These are phyloP conservation scores for Osmerus eperlanus DNA, from an alignment of 2,113 vertebrate species.

Conservation along the genomic window DNA sequence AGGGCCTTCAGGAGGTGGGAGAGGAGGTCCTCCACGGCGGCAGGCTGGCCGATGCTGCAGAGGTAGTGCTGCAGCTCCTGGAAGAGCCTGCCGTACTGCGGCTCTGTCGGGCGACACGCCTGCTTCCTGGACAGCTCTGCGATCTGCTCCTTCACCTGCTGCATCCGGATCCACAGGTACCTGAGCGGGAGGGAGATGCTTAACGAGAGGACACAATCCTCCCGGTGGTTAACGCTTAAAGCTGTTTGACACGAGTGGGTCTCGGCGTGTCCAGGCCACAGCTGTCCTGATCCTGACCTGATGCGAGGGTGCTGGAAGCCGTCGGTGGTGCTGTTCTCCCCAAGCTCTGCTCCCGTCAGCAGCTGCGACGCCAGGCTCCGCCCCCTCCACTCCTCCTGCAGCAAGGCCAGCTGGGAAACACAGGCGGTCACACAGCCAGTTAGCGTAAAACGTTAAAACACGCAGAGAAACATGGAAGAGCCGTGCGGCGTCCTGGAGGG, in stretches of 20 bases:
- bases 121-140: constrained; percentile 84
- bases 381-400: constrained; percentile 87
- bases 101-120: constrained; percentile 80
- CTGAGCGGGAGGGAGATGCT: constrained; percentile 55
- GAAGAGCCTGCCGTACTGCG: constrained; percentile 80
- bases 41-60: constrained; percentile 77
- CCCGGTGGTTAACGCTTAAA: not conserved
- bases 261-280: not conserved
- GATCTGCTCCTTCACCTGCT: constrained; percentile 80
- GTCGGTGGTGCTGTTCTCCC: constrained; percentile 75
- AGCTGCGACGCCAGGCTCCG: constrained; percentile 81
- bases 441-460: not conserved
- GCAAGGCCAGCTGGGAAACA: constrained; percentile 76
- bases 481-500: not conserved
- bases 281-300: constrained; percentile 59
- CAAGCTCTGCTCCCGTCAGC: constrained; percentile 81
- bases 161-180: constrained; percentile 82
- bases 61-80: constrained; percentile 90
- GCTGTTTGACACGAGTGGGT: not conserved
- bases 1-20: constrained; percentile 78
- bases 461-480: not conserved
- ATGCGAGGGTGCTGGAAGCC: constrained; percentile 85
- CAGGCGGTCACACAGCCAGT: constrained; percentile 2
- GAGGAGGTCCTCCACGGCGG: constrained; percentile 83
- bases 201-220: not conserved